These are phyloP conservation scores for Taxidea taxus DNA, from an alignment of 2,113 vertebrate genomes.

Conservation along the genomic window DNA sequence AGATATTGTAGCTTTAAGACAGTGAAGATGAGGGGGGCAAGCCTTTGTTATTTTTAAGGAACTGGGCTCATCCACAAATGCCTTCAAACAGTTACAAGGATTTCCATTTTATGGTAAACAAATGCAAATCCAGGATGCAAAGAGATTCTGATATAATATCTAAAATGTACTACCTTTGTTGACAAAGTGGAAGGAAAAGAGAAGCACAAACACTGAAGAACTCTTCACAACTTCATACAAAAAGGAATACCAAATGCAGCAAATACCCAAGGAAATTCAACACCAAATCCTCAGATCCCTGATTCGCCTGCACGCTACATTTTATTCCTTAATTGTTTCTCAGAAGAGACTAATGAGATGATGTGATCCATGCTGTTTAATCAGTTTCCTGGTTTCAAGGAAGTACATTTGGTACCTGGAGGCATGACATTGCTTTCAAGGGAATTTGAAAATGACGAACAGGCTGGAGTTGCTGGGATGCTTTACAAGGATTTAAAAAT, in stretches of 20 bases:
- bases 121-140: constrained; percentile 98
- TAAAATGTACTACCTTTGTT: constrained; percentile 93
- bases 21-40: constrained; percentile 94
- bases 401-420: neutral
- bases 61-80: constrained; percentile 92
- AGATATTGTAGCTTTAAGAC: constrained; percentile 95
- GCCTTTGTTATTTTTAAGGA: constrained; percentile 98
- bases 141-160: constrained; percentile 95
- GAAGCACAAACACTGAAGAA: constrained; percentile 92
- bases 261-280: neutral
- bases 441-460: neutral
- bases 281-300: neutral
- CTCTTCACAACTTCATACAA: constrained; percentile 85
- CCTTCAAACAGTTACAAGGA: constrained; percentile 95
- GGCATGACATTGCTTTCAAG: neutral
- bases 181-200: constrained; percentile 98
- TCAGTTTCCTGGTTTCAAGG: neutral
- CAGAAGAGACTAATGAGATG: neutral
- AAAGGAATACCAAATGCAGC: constrained; percentile 83
- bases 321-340: neutral
- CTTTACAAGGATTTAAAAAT: neutral
- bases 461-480: neutral
- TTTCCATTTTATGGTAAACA: constrained; percentile 98
- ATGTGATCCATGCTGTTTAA: neutral
- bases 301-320: neutral